Evolutionary conservation across 2,888 invertebrate species (phyloP).

Genomic region (Eustalomyia histrio): DNA sequence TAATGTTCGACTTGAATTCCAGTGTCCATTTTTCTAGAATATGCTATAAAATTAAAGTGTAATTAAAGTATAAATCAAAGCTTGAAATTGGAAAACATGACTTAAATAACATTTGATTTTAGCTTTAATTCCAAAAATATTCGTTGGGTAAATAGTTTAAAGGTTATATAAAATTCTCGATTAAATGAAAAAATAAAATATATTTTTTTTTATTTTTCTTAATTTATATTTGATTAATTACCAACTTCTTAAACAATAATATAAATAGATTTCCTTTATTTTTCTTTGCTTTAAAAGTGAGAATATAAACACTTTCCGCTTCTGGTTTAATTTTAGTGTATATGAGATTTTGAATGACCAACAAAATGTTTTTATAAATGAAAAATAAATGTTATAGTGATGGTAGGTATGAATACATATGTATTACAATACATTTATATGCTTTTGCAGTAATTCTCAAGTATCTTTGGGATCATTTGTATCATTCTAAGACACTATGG

Average conservation of each 20-base stretch:
- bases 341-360: not conserved
- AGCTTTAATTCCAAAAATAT: no score
- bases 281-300: not conserved
- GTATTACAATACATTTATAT: not conserved
- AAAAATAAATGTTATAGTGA: constrained; percentile 14
- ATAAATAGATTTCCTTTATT: not conserved
- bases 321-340: not conserved
- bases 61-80: no score
- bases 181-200: no score
- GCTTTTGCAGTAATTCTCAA: not conserved
- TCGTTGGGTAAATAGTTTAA: no score
- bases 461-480: constrained; percentile 38
- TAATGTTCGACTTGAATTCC: no score
- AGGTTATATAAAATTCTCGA: no score
- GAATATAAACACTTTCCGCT: constrained; percentile 11
- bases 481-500: constrained; percentile 63
- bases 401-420: not conserved
- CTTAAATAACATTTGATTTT: no score
- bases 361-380: not conserved
- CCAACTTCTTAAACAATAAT: not conserved
- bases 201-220: no score
- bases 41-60: no score
- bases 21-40: no score
- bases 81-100: no score
- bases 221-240: no score